A percentile compares a stretch with the other conserved stretches of the same genome.
These are phyloP conservation scores for Danio rerio DNA, from an alignment of 2,113 vertebrate species.

Conservation along the genomic window GRCz12tu NC_133180.1:19991501-19992000, in stretches of 20 bases:
- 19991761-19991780: slow-evolving; percentile 29
- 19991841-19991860: background rate
- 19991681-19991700: slow-evolving; percentile 85
- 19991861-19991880: background rate
- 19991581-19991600: background rate
- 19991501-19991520: no score
- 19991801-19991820: background rate
- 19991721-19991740: slow-evolving; percentile 86
- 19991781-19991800: background rate
- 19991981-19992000: background rate
- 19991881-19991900: background rate
- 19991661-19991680: slow-evolving; percentile 83
- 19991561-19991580: background rate
- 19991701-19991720: slow-evolving; percentile 81
- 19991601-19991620: background rate
- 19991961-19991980: no score
- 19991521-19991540: background rate
- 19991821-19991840: background rate
- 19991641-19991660: slow-evolving; percentile 80
- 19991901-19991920: no score
- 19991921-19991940: no score
- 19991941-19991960: background rate
- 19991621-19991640: background rate
- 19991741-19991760: slow-evolving; percentile 81
- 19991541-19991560: background rate